A percentile compares a stretch with the other conserved stretches of the same genome.
phyloP scores from a whole-genome alignment of 2,888 invertebrate species.

The Oscheius sp. region DNA sequence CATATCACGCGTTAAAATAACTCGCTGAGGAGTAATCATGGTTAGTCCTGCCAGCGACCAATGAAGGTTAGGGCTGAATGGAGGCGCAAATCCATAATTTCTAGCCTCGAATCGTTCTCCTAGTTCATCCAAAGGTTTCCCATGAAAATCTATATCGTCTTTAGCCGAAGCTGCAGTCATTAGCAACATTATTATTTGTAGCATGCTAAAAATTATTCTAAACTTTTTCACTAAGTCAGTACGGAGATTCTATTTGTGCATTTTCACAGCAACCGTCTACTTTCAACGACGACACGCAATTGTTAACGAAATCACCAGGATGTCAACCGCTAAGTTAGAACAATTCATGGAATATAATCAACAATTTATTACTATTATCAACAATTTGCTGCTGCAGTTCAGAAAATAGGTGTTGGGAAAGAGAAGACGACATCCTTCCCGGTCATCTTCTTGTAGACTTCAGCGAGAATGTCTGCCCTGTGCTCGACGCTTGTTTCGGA shows the following conservation, averaged over 20 bases:
- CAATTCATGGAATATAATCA: background rate
- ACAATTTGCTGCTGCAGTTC: slow-evolving; percentile 49
- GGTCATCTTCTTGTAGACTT: slow-evolving; percentile 98
- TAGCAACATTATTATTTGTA: no score
- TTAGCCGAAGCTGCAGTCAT: background rate
- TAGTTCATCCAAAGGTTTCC: background rate
- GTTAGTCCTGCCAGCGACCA: slow-evolving; percentile 15
- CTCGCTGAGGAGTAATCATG: slow-evolving; percentile 19
- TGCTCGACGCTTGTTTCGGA: slow-evolving; percentile 99
- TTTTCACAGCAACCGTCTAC: no score
- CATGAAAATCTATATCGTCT: background rate
- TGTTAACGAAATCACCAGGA: no score
- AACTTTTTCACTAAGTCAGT: no score
- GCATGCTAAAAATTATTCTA: no score
- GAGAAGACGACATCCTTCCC: slow-evolving; percentile 98
- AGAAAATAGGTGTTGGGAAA: slow-evolving; percentile 89
- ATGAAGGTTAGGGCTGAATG: slow-evolving; percentile 17
- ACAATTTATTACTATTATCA: slow-evolving; percentile 16
- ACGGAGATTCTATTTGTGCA: no score
- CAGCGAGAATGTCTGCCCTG: slow-evolving; percentile 93
- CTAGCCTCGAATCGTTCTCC: slow-evolving; percentile 5
- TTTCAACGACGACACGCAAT: no score
- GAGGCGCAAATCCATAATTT: slow-evolving; percentile 4
- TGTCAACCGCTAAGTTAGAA: no score
- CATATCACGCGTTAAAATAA: slow-evolving; percentile 24